Conservation (phyloP, 2,113 vertebrate species). For the Mugil cephalus region DNA sequence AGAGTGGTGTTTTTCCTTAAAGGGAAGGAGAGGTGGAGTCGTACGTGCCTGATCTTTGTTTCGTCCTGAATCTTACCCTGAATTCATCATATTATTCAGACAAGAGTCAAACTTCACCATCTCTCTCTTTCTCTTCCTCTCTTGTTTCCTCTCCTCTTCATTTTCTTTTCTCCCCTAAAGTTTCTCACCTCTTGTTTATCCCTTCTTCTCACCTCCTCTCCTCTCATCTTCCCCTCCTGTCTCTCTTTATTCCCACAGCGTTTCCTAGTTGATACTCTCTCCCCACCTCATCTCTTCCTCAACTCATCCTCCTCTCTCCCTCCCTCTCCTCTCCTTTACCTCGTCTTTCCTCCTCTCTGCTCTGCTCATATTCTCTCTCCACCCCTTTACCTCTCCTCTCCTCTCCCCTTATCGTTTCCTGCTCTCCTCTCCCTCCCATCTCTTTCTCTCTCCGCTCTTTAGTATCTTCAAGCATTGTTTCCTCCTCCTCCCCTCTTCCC, state of each 20-base stretch:
- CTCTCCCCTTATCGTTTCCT: background rate
- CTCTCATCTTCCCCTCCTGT: background rate
- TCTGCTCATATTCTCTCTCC: background rate
- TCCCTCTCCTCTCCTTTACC: background rate
- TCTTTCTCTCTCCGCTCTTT: background rate
- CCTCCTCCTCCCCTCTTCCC: background rate
- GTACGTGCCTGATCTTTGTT: too few relatives aligned
- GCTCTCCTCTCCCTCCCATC: conserved; percentile 54
- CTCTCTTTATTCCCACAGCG: background rate
- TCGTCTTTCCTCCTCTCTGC: too few relatives aligned
- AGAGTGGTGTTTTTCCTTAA: conserved; percentile 70
- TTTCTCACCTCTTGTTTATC: background rate
- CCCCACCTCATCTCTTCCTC: background rate
- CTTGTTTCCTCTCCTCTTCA: too few relatives aligned
- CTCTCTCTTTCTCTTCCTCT: background rate
- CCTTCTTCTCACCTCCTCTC: background rate
- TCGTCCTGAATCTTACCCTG: background rate
- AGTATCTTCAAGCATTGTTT: too few relatives aligned
- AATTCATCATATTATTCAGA: background rate
- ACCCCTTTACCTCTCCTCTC: too few relatives aligned
- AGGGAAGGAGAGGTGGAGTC: conserved; percentile 52
- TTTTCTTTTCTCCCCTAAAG: background rate
- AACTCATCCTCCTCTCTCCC: background rate
- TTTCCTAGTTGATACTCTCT: conserved; percentile 16
- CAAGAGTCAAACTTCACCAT: background rate